Conservation (phyloP, 2,888 invertebrate genomes). For the Cheilosia vulpina region DNA sequence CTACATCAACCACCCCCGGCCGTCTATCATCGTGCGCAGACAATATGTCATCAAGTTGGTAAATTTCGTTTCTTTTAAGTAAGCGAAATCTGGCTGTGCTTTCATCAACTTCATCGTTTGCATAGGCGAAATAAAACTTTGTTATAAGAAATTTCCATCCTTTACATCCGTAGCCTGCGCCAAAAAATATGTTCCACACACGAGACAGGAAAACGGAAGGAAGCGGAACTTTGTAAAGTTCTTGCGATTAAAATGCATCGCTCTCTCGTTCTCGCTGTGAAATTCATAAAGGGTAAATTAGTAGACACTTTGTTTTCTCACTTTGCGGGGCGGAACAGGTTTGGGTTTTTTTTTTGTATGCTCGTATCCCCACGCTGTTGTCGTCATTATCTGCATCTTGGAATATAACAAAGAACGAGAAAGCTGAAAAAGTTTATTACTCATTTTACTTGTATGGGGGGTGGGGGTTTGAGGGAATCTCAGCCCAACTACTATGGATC, state of each 20-base stretch:
- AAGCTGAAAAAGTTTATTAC: slow-evolving; percentile 63
- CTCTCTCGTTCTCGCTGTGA: slow-evolving; percentile 11
- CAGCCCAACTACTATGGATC: slow-evolving; percentile 1
- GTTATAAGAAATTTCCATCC: slow-evolving; percentile 60
- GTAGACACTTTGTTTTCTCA: slow-evolving; percentile 66
- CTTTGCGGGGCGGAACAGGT: slow-evolving; percentile 7
- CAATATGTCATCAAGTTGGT: slow-evolving; percentile 68
- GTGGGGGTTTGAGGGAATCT: slow-evolving; percentile 11
- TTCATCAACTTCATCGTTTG: slow-evolving; percentile 59
- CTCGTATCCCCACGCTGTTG: background rate
- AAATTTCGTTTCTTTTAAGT: slow-evolving; percentile 21
- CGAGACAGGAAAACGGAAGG: background rate
- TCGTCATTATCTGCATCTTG: slow-evolving; percentile 52
- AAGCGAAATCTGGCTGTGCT: slow-evolving; percentile 14
- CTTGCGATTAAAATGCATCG: slow-evolving; percentile 49
- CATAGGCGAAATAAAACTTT: slow-evolving; percentile 41
- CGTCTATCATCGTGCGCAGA: slow-evolving; percentile 46
- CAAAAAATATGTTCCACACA: slow-evolving; percentile 24
- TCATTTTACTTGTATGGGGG: slow-evolving; percentile 53
- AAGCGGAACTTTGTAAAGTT: slow-evolving; percentile 11
- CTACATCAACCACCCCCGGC: slow-evolving; percentile 1
- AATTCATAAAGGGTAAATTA: slow-evolving; percentile 65
- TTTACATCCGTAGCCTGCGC: slow-evolving; percentile 34
- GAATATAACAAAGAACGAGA: slow-evolving; percentile 41
- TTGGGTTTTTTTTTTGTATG: background rate